Evolutionary conservation across 2,113 vertebrate species (phyloP), one percentile per base, ranked within the genome.

Genomic region (Corvus moneduloides): DNA sequence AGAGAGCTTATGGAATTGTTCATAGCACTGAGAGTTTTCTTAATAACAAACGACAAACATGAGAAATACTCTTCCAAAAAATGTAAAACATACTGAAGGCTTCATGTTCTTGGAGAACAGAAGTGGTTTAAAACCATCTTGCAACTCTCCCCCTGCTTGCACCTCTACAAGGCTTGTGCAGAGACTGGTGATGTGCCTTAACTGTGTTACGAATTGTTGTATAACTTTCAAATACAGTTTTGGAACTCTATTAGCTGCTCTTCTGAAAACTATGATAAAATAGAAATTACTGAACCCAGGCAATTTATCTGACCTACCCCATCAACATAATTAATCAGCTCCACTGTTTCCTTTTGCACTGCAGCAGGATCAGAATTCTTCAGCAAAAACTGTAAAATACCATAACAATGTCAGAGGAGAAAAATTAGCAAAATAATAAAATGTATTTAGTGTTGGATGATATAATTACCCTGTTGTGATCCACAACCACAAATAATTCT

Each of bases 401-500:
- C 79, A 51, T 17, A 85, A 93, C 27, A 74, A 39, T 24, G 41
- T 95, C 64, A 90, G 87, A 77, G 68, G 49, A 75, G 44, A 48
- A 69, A 10, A 63, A 6, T 7, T 20, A 73, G 7, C 26, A n/a
- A 77, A 44, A 9, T 27, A 55, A 55, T 44, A 54, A 75, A 55
- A 84, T 35, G 12, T 21, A 17, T 89, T 37, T 62, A 49, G 21
- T 32, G 28, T 7, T 71, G 51, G 52, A 72, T 37, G 35, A 56
- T 52, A 27, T 22, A 89, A 95, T 97, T 96, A 99, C 99, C 97
- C 98, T 98, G 46, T 97, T 90, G 63, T 99, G 95, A 96, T 99
- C 99, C 35, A 98, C 98, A 68, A 99, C 98, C 80, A 99, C 86
- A 20, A 96, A 98, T 93, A 99, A 89, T 95, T 99, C 99, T 48